These are phyloP conservation scores for Eupithecia subumbrata DNA, from an alignment of 2,888 invertebrate species.

Conservation along the genomic window DNA sequence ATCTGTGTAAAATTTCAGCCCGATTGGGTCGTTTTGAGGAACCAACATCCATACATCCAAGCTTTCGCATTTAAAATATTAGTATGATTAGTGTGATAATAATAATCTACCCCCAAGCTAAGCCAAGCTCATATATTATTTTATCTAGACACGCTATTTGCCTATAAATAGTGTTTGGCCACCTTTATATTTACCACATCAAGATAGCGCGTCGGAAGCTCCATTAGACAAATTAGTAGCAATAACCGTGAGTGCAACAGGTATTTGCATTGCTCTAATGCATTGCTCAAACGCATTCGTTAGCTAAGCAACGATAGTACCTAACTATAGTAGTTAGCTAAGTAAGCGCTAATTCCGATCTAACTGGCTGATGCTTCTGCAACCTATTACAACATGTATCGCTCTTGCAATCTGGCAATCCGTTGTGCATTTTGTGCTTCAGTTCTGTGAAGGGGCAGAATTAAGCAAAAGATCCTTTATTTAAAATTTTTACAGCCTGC, in stretches of 20 bases:
- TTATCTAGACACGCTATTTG: neutral
- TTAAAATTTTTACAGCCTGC: neutral
- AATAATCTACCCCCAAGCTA: too few species aligned
- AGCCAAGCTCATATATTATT: too few species aligned
- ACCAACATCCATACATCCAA: too few species aligned
- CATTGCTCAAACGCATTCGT: constrained; percentile 18
- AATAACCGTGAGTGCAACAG: neutral
- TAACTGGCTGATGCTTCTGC: constrained; percentile 23
- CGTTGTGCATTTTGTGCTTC: neutral
- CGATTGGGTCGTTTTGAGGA: too few species aligned
- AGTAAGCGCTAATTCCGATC: constrained; percentile 12
- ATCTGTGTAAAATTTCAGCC: too few species aligned
- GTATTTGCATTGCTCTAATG: neutral
- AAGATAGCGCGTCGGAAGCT: neutral
- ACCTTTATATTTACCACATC: neutral
- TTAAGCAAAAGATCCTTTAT: neutral
- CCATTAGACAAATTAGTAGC: neutral
- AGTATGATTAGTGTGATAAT: too few species aligned
- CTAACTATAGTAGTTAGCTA: neutral
- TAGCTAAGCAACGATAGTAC: neutral
- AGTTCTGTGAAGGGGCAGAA: neutral
- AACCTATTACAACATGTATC: constrained; percentile 17
- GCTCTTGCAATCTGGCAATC: neutral
- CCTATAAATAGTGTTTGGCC: neutral
- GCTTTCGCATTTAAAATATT: too few species aligned